These are phyloP conservation scores for Drosophila triauraria DNA, from an alignment of 1,140 invertebrate species.

Conservation along the genomic window DNA sequence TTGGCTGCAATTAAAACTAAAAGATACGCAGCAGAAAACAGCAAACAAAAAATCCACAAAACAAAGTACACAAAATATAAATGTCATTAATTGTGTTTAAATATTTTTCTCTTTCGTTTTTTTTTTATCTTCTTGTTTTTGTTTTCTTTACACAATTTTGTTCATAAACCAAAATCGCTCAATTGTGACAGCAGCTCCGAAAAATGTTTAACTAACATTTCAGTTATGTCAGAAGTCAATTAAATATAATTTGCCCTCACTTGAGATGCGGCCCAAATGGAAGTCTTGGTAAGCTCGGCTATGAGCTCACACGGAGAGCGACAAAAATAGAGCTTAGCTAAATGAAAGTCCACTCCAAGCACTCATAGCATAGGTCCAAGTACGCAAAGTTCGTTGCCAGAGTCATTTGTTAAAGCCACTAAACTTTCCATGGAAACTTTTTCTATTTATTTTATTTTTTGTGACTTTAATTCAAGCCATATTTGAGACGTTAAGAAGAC, in stretches of 20 bases:
- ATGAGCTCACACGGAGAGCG: conserved; percentile 28
- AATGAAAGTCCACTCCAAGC: conserved; percentile 54
- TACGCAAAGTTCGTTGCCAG: conserved; percentile 63
- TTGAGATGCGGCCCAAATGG: conserved; percentile 33
- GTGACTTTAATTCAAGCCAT: background rate
- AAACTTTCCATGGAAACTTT: conserved; percentile 9
- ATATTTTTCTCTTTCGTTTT: conserved; percentile 49
- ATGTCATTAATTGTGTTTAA: conserved; percentile 80
- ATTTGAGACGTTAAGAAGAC: no score
- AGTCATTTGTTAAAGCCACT: conserved; percentile 63
- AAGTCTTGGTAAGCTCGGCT: conserved; percentile 29
- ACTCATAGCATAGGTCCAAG: conserved; percentile 33
- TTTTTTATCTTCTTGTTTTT: conserved; percentile 16
- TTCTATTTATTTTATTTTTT: background rate
- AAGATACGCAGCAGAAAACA: conserved; percentile 14
- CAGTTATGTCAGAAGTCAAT: conserved; percentile 64
- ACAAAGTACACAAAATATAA: conserved; percentile 53
- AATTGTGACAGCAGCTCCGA: conserved; percentile 58
- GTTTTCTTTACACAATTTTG: conserved; percentile 50
- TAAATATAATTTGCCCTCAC: conserved; percentile 63
- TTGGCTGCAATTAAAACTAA: conserved; percentile 64
- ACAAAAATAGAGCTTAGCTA: conserved; percentile 26
- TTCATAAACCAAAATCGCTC: conserved; percentile 71
- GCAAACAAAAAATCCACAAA: conserved; percentile 22
- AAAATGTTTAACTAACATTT: conserved; percentile 44